A percentile compares a stretch with the other conserved stretches of the same genome.
phyloP scores from a whole-genome alignment of 2,888 invertebrate genomes.

The Cephus runcator region DNA sequence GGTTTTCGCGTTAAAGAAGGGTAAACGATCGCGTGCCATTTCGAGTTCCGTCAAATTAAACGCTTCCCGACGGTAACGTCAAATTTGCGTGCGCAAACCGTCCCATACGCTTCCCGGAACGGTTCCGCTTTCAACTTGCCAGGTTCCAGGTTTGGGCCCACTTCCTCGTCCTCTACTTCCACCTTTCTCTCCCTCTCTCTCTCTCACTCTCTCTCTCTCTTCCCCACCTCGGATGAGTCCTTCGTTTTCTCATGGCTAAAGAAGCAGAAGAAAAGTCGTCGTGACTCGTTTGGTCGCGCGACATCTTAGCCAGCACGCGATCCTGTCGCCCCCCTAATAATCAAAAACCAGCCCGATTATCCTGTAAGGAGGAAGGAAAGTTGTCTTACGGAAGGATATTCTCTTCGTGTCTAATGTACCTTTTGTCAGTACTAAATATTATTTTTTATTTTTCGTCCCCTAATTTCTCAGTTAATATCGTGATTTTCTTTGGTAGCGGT shows the following conservation, averaged over 20 bases:
- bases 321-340: slow-evolving; percentile 28
- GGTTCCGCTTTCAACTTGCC: not conserved
- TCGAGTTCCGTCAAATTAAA: slow-evolving; percentile 57
- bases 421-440: not conserved
- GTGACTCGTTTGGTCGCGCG: slow-evolving; percentile 6
- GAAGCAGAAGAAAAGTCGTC: slow-evolving; percentile 33
- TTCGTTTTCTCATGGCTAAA: slow-evolving; percentile 36
- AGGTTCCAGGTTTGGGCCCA: slow-evolving; percentile 1
- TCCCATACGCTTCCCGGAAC: slow-evolving; percentile 5
- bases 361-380: not conserved
- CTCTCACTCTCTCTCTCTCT: slow-evolving; percentile 1
- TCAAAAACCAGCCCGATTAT: slow-evolving; percentile 18
- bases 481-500: too few species aligned
- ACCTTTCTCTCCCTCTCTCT: slow-evolving; percentile 1
- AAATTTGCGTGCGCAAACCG: slow-evolving; percentile 55
- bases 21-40: slow-evolving; percentile 52
- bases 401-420: not conserved
- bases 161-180: slow-evolving; percentile 11
- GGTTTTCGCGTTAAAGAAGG: not conserved
- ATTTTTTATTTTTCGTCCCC: not conserved
- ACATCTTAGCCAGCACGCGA: slow-evolving; percentile 41
- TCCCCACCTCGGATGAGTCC: slow-evolving; percentile 14
- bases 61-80: slow-evolving; percentile 58
- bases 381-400: not conserved
- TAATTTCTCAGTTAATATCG: not conserved